phyloP scores from a whole-genome alignment of 2,113 vertebrate genomes.

The Halcyon malimbica region DNA sequence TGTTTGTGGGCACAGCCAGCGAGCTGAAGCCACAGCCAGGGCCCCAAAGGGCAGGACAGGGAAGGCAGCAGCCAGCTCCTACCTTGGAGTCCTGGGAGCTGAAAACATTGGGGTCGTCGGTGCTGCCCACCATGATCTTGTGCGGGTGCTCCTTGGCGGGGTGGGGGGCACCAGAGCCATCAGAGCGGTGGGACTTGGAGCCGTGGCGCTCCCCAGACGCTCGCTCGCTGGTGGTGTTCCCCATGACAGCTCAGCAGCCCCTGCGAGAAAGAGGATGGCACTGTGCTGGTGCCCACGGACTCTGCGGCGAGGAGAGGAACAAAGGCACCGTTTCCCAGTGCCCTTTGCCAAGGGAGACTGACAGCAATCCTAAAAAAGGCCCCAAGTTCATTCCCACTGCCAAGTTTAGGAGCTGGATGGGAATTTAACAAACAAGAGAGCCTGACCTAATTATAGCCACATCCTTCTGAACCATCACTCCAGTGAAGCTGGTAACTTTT shows the following conservation, averaged over 20 bases:
- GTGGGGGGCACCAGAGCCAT: conserved; percentile 77
- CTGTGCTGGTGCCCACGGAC: neutral
- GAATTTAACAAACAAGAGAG: conserved; percentile 32
- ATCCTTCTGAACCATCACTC: neutral
- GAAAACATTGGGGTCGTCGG: conserved; percentile 93
- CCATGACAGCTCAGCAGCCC: conserved; percentile 78
- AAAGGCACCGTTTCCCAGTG: fast-evolving
- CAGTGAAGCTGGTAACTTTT: neutral
- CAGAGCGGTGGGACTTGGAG: conserved; percentile 85
- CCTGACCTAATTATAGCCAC: conserved; percentile 21
- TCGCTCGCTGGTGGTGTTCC: conserved; percentile 91
- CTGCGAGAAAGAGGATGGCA: neutral
- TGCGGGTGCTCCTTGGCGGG: conserved; percentile 83
- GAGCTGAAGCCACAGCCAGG: neutral
- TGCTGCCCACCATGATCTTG: conserved; percentile 96
- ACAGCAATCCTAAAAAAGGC: neutral
- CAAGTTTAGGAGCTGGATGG: neutral
- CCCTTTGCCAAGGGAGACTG: neutral
- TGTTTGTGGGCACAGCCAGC: neutral
- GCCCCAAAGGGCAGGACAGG: neutral
- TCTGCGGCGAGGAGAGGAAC: neutral
- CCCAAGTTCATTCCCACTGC: neutral
- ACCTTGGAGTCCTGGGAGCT: conserved; percentile 91
- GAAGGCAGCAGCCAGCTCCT: neutral
- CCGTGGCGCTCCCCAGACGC: conserved; percentile 89